Conservation (phyloP, 2,113 vertebrate genomes). For the Ptilonorhynchus violaceus region DNA sequence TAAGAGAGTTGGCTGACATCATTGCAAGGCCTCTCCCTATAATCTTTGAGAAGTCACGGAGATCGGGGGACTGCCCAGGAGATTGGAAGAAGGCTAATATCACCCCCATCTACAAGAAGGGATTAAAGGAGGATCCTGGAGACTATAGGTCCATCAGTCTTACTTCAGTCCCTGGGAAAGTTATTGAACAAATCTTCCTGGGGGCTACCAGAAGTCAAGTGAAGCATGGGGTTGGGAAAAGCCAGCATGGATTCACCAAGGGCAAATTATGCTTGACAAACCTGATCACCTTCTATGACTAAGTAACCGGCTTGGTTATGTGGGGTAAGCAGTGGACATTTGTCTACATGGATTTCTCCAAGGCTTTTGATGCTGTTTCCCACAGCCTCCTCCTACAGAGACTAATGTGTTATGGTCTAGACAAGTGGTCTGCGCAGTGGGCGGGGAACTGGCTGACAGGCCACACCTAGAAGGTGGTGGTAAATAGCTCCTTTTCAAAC, state of each 20-base stretch:
- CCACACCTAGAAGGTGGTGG: background rate
- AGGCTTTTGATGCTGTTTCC: background rate
- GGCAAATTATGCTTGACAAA: background rate
- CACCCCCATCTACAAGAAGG: background rate
- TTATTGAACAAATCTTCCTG: background rate
- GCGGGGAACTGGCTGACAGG: background rate
- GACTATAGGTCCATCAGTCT: background rate
- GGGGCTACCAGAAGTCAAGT: background rate
- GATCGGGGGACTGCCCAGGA: background rate
- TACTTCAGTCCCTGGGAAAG: background rate
- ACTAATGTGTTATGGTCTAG: background rate
- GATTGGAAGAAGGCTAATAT: background rate
- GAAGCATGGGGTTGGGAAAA: background rate
- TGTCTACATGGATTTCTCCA: background rate
- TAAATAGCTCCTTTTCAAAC: background rate
- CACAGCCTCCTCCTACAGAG: background rate
- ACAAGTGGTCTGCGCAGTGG: background rate
- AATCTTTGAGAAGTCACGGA: background rate
- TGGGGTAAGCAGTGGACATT: background rate
- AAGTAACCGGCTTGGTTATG: background rate
- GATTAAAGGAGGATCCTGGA: background rate
- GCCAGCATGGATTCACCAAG: background rate
- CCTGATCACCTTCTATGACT: background rate
- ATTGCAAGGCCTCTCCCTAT: background rate
- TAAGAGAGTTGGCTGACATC: background rate